Conservation (phyloP, 2,797 vertebrate genomes). For the Melanotaenia boesemani region DNA sequence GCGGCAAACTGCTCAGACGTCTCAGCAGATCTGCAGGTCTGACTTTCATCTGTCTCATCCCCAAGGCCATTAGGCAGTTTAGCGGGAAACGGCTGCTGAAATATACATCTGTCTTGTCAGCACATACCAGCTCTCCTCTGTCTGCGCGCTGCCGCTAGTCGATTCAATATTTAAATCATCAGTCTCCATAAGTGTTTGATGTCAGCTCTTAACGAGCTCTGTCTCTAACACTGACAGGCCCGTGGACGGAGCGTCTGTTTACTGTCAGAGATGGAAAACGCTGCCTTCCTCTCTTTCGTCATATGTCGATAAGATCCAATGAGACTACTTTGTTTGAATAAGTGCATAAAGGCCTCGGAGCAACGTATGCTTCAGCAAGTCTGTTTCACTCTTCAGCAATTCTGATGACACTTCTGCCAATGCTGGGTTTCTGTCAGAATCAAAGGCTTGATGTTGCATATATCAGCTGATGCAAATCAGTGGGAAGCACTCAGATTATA, state of each 20-base stretch:
- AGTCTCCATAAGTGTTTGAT: slow-evolving; percentile 76
- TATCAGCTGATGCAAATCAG: slow-evolving; percentile 57
- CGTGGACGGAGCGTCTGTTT: slow-evolving; percentile 74
- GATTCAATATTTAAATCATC: slow-evolving; percentile 81
- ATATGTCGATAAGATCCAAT: slow-evolving; percentile 69
- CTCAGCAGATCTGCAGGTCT: slow-evolving; percentile 73
- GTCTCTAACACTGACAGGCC: slow-evolving; percentile 73
- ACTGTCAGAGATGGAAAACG: slow-evolving; percentile 71
- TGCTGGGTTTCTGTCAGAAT: slow-evolving; percentile 68
- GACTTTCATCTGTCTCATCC: slow-evolving; percentile 73
- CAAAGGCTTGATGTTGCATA: slow-evolving; percentile 53
- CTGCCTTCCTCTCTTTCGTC: slow-evolving; percentile 69
- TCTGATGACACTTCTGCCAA: slow-evolving; percentile 77
- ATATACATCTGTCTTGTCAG: slow-evolving; percentile 83
- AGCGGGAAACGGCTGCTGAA: slow-evolving; percentile 81
- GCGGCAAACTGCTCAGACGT: slow-evolving; percentile 54
- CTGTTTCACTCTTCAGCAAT: slow-evolving; percentile 72
- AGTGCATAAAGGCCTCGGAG: slow-evolving; percentile 55
- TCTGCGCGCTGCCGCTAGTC: slow-evolving; percentile 61
- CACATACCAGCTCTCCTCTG: slow-evolving; percentile 64
- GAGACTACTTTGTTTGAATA: slow-evolving; percentile 72
- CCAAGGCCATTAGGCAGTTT: slow-evolving; percentile 80
- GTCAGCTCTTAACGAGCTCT: slow-evolving; percentile 75
- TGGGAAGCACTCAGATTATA: slow-evolving; percentile 49
- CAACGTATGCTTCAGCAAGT: slow-evolving; percentile 56